Conservation (phyloP, 2,888 invertebrate genomes). For the Diarsia mendica region DNA sequence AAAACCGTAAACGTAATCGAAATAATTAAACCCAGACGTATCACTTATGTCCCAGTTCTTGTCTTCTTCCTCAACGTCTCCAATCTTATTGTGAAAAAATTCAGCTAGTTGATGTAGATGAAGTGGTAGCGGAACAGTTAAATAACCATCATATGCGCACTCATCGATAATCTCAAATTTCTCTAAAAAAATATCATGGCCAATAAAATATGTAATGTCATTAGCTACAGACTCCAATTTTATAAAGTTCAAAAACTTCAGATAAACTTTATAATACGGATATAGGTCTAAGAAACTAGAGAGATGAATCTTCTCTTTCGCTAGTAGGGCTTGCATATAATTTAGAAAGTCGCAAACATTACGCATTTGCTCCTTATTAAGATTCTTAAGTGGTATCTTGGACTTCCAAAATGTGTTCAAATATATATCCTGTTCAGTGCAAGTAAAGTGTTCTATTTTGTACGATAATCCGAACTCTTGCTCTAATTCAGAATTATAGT, state of each 20-base stretch:
- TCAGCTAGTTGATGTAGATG: conserved; percentile 18
- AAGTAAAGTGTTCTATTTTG: conserved; percentile 40
- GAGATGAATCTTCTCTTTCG: neutral
- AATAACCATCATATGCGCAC: neutral
- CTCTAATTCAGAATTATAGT: conserved; percentile 29
- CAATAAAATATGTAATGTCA: conserved; percentile 16
- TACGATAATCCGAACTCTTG: conserved; percentile 38
- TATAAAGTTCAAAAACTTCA: conserved; percentile 28
- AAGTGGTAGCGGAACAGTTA: conserved; percentile 4
- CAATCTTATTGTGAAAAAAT: conserved; percentile 9
- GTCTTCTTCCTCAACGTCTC: neutral
- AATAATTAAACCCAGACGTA: conserved; percentile 9
- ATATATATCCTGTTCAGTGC: conserved; percentile 32
- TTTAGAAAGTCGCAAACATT: conserved; percentile 1
- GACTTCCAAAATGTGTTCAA: conserved; percentile 39
- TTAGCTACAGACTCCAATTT: neutral
- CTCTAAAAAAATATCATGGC: conserved; percentile 1
- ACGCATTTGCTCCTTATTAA: conserved; percentile 8
- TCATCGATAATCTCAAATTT: conserved; percentile 7
- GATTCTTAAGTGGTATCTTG: conserved; percentile 37
- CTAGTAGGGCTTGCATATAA: neutral
- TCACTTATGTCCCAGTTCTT: conserved; percentile 28
- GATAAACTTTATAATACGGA: neutral
- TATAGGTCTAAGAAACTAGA: neutral
- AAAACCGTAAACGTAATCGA: too few relatives aligned